Base-by-base conservation (phyloP, 1,140 invertebrate genomes). In the Drosophila santomea region DNA sequence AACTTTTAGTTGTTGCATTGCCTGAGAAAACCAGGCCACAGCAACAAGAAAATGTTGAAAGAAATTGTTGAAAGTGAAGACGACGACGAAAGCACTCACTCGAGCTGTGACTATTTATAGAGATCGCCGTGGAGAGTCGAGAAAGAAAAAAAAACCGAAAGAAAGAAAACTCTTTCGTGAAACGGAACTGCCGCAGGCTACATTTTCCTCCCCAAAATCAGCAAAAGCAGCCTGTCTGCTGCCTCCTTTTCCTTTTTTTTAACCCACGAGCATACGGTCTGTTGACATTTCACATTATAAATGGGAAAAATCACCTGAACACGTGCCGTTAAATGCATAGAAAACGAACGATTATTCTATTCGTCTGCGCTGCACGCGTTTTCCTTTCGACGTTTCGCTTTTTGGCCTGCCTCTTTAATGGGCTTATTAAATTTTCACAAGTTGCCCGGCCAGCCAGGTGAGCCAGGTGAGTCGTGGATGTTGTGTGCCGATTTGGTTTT, bases 351-450 rank as follows among this genome's bases (percentile, higher is more conserved):
- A 74, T 55, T 74, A 64, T 64, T 74, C 72, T 75, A 47, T 47
- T 32, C 41, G 71, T 38, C 48, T 63, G 69, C 72, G 50, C 72
- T 63, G 69, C 72, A 56, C 72, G 51, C 58, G 69, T 74, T 56
- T 55, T 48, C 50, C 39, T 64, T 45, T 51, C 17, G 15, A 32
- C n/a, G 48, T 28, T 28, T 20, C 20, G 14, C 12, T 32, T 17
- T 20, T 45, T 4, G 17, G 56, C 35, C 35, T 39, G 23, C 59
- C 45, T 56, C 58, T 58, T 68, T 78, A 85, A 78, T 75, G 56
- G 74, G 51, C 44, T 74, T 78, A 82, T 78, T 82, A 85, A 72
- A 78, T 72, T 78, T 85, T 88, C 61, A 81, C 51, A 50, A 61
- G 73, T 60, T 68, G 63, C 59, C 50, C 20, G 32, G 55, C 50